These are phyloP conservation scores for Tragelaphus scriptus DNA, from an alignment of 2,113 vertebrate genomes.

Conservation along the genomic window DNA sequence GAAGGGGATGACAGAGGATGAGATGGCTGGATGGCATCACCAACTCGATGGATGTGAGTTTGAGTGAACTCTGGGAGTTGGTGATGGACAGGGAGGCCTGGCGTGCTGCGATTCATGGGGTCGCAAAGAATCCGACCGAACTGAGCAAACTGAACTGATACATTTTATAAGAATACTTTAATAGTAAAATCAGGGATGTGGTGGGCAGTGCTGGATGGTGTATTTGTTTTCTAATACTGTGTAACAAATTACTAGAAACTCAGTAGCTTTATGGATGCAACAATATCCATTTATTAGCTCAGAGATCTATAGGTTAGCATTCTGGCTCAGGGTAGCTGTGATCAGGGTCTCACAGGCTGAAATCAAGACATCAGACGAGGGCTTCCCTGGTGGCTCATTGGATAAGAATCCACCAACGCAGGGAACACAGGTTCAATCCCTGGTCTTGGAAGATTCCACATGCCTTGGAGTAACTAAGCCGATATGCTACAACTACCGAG, in stretches of 20 bases:
- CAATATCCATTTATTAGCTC: neutral
- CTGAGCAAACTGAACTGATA: neutral
- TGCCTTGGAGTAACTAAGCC: neutral
- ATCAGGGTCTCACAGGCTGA: neutral
- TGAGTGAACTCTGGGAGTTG: too few relatives aligned
- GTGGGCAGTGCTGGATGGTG: neutral
- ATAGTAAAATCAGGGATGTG: neutral
- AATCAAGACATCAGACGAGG: neutral
- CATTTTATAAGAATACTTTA: neutral
- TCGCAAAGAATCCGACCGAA: too few relatives aligned
- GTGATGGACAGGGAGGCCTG: too few relatives aligned
- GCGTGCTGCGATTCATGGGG: too few relatives aligned
- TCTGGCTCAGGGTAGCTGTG: neutral
- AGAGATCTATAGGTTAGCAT: neutral
- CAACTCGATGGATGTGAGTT: too few relatives aligned
- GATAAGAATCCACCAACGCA: neutral
- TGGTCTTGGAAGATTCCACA: neutral
- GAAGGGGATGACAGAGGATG: too few relatives aligned
- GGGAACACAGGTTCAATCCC: neutral
- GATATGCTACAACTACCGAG: fast-evolving
- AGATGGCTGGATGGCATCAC: too few relatives aligned
- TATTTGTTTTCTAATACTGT: neutral
- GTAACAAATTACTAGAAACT: neutral
- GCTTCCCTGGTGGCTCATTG: neutral
- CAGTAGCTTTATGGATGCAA: neutral